Conservation (phyloP, 92 coral and sea anemone species). For the Porites evermanni region DNA sequence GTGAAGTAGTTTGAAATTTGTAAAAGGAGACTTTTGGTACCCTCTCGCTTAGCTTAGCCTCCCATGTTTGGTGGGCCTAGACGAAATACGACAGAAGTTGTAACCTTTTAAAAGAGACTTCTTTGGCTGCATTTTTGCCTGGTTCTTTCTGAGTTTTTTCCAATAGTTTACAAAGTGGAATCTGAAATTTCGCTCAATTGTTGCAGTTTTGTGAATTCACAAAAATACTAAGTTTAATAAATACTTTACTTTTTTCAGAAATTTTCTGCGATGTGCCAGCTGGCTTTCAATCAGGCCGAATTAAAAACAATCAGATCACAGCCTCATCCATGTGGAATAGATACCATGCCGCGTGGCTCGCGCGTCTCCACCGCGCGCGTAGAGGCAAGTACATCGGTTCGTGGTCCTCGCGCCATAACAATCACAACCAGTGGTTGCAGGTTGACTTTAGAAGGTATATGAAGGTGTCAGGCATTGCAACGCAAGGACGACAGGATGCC, state of each 20-base stretch:
- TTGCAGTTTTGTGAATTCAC: too few species aligned
- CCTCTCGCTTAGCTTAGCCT: too few species aligned
- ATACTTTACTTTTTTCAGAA: slow-evolving; percentile 11
- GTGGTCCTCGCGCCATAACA: slow-evolving; percentile 74
- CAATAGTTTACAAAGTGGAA: too few species aligned
- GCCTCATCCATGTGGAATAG: slow-evolving; percentile 67
- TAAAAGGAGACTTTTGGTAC: too few species aligned
- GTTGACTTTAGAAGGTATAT: slow-evolving; percentile 73
- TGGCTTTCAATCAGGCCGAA: slow-evolving; percentile 64
- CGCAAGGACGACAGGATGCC: slow-evolving; percentile 74
- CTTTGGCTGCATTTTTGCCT: too few species aligned
- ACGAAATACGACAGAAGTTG: too few species aligned
- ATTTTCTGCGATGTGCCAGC: slow-evolving; percentile 71
- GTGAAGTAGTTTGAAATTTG: too few species aligned
- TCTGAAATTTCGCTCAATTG: too few species aligned
- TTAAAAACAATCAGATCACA: slow-evolving; percentile 65
- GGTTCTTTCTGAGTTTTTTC: too few species aligned
- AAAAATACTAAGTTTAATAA: too few species aligned
- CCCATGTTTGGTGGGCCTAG: too few species aligned
- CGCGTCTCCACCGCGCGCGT: slow-evolving; percentile 71
- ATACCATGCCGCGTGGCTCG: slow-evolving; percentile 74
- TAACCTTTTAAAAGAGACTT: too few species aligned
- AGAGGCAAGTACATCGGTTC: slow-evolving; percentile 68
- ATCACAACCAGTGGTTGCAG: slow-evolving; percentile 81
- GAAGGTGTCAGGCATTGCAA: slow-evolving; percentile 77